These are phyloP conservation scores for Botrylloides violaceus DNA, from an alignment of 23 tunicate genomes.

Conservation along the genomic window DNA sequence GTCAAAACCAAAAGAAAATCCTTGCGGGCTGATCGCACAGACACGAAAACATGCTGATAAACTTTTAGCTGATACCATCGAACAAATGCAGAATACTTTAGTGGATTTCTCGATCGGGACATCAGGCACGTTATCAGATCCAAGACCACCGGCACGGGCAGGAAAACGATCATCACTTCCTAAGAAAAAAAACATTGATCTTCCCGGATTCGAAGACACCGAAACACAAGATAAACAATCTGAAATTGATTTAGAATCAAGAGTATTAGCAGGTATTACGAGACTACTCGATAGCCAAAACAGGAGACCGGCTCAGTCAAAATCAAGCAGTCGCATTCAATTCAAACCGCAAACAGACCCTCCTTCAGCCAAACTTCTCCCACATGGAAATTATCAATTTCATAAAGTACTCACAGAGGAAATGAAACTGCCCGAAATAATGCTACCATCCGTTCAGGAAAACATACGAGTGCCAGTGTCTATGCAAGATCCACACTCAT, in stretches of 20 bases:
- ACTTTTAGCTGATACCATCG: background rate
- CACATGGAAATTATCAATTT: background rate
- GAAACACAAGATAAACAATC: slow-evolving; percentile 2
- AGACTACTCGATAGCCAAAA: background rate
- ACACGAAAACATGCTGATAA: slow-evolving; percentile 6
- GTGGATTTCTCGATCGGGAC: slow-evolving; percentile 65
- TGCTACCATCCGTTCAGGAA: slow-evolving; percentile 33
- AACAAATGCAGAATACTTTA: slow-evolving; percentile 49
- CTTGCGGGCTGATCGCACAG: background rate
- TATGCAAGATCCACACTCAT: slow-evolving; percentile 6
- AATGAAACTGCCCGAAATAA: slow-evolving; percentile 66
- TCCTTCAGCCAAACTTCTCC: background rate
- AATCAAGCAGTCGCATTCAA: background rate
- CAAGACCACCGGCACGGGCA: background rate
- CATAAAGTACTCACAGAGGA: slow-evolving; percentile 38
- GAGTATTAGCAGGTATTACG: slow-evolving; percentile 22
- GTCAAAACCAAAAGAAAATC: background rate
- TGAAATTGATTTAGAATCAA: slow-evolving; percentile 16
- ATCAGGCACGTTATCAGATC: slow-evolving; percentile 34
- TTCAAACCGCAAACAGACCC: background rate
- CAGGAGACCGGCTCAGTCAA: background rate
- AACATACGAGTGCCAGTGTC: slow-evolving; percentile 40
- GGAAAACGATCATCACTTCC: background rate
- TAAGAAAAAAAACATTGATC: background rate
- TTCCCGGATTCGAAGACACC: background rate